These are phyloP conservation scores for Momotus momota DNA, from an alignment of 2,797 vertebrate species.

Conservation along the genomic window DNA sequence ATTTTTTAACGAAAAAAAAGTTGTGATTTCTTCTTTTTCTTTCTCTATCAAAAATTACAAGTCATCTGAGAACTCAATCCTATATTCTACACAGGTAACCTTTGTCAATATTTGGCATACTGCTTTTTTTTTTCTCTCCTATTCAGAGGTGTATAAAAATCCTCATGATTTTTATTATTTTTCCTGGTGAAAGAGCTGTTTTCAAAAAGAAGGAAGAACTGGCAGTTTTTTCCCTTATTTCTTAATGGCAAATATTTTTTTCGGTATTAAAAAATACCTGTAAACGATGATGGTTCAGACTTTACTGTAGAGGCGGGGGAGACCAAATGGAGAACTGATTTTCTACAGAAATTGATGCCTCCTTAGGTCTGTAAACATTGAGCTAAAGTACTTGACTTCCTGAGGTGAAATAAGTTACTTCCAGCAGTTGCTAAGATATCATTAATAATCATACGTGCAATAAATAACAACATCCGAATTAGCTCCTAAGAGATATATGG, in stretches of 20 bases:
- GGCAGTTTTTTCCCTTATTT: neutral
- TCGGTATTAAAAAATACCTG: neutral
- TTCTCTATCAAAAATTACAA: neutral
- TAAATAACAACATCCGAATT: conserved; percentile 95
- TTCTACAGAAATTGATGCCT: conserved; percentile 54
- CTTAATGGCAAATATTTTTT: neutral
- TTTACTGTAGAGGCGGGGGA: neutral
- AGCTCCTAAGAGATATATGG: conserved; percentile 95
- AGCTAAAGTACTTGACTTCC: conserved; percentile 74
- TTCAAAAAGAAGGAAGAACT: neutral
- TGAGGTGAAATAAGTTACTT: conserved; percentile 81
- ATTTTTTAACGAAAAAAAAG: neutral
- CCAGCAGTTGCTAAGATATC: conserved; percentile 85
- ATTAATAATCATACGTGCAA: conserved; percentile 94
- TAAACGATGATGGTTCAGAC: neutral
- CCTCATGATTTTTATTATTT: rapidly evolving
- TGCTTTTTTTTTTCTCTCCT: neutral
- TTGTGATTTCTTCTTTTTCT: neutral
- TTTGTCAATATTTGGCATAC: neutral
- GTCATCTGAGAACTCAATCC: neutral
- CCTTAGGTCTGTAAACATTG: conserved; percentile 58
- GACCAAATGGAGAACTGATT: neutral
- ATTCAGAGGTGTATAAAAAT: neutral
- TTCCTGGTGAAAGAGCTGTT: rapidly evolving
- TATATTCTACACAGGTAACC: neutral